Conservation (phyloP, 2,797 vertebrate species). For the Smutsia temminckii region DNA sequence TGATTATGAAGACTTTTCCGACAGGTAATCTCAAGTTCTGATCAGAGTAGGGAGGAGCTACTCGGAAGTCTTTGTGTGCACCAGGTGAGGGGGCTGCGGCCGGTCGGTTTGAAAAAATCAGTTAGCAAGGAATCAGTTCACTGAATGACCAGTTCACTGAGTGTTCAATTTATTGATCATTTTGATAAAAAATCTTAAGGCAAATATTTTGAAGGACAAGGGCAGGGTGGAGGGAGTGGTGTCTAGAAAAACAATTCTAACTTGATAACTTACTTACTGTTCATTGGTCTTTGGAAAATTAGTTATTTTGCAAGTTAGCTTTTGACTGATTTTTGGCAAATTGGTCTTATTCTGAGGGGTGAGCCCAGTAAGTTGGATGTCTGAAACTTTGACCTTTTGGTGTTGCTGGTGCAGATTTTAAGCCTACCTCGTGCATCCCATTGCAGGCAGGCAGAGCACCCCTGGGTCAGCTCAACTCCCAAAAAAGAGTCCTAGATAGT, state of each 20-base stretch:
- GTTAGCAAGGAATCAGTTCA: background rate
- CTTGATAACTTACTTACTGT: background rate
- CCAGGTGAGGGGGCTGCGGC: accelerated
- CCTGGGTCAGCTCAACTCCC: background rate
- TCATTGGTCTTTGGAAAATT: background rate
- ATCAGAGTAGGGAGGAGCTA: accelerated
- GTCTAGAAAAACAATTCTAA: background rate
- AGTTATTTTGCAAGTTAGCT: background rate
- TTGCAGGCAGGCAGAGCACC: background rate
- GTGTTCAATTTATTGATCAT: background rate
- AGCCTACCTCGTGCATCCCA: background rate
- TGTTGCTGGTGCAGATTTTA: background rate
- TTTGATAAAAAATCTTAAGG: background rate
- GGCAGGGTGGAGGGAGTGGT: background rate
- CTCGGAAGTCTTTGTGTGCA: background rate
- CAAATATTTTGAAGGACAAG: background rate
- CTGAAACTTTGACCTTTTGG: background rate
- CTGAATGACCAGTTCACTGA: background rate
- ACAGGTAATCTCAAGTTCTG: background rate
- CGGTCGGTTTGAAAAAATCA: background rate
- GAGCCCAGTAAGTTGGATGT: background rate
- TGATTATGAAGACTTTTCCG: too few relatives aligned
- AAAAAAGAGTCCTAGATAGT: background rate
- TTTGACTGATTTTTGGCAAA: background rate
- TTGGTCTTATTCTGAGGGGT: background rate